phyloP scores from a whole-genome alignment of 2,797 vertebrate genomes.

The Falco novaeseelandiae region DNA sequence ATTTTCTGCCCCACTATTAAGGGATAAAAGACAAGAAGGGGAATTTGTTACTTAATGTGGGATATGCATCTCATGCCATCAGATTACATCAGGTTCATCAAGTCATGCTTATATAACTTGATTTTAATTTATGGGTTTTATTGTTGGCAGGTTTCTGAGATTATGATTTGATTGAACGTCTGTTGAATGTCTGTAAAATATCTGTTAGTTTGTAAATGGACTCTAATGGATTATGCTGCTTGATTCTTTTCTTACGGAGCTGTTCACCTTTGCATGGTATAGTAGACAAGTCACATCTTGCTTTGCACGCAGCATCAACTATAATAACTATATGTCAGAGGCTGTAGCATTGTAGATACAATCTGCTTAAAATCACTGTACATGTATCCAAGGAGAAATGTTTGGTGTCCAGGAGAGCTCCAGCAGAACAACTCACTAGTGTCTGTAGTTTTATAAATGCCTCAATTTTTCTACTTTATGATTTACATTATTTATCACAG shows the following conservation, averaged over 20 bases:
- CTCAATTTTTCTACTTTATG: background rate
- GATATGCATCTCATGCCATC: conserved; percentile 60
- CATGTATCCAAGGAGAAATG: background rate
- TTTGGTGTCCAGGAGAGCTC: background rate
- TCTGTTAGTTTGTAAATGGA: conserved; percentile 69
- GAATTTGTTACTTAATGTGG: conserved; percentile 51
- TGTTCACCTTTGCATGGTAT: conserved; percentile 68
- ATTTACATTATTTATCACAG: background rate
- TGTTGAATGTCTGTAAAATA: conserved; percentile 72
- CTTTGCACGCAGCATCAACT: conserved; percentile 15
- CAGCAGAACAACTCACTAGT: background rate
- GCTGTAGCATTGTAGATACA: conserved; percentile 9
- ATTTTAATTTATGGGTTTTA: conserved; percentile 72
- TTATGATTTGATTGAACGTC: conserved; percentile 69
- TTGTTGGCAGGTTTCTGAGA: conserved; percentile 70
- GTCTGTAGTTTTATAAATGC: background rate
- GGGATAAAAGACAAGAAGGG: conserved; percentile 25
- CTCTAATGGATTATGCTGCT: conserved; percentile 61
- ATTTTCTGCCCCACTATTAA: conserved; percentile 56
- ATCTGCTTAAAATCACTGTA: conserved; percentile 26
- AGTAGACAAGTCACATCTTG: conserved; percentile 62
- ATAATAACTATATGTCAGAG: conserved; percentile 64
- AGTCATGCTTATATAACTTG: conserved; percentile 69
- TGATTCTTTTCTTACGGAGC: conserved; percentile 42
- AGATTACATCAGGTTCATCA: conserved; percentile 71